Conservation (phyloP, 2,888 invertebrate genomes). For the Chouioia cunea region DNA sequence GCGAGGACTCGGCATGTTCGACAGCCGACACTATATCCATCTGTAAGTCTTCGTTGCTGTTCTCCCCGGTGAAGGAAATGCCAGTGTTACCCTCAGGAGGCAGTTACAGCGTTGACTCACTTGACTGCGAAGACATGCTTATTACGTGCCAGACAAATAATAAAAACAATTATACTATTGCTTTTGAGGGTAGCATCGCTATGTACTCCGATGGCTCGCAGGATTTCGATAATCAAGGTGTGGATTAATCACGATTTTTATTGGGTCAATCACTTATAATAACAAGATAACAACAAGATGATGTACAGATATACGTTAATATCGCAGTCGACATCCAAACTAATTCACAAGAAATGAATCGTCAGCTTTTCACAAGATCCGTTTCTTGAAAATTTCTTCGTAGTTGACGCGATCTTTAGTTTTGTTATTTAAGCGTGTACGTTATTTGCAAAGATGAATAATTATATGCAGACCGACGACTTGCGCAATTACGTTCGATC, state of each 20-base stretch:
- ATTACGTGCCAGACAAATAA: conserved; percentile 90
- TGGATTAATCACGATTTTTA: conserved; percentile 9
- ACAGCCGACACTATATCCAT: conserved; percentile 85
- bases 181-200: conserved; percentile 89
- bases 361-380: no score
- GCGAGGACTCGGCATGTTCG: conserved; percentile 82
- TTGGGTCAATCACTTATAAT: no score
- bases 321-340: no score
- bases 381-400: no score
- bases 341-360: no score
- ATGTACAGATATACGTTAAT: no score
- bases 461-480: no score
- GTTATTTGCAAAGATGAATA: no score
- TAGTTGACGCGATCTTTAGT: no score
- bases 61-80: conserved; percentile 90
- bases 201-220: conserved; percentile 82
- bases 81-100: conserved; percentile 76
- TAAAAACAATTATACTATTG: conserved; percentile 95
- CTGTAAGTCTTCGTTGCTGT: conserved; percentile 91
- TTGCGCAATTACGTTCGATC: no score
- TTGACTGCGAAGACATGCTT: conserved; percentile 92
- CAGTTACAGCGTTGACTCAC: conserved; percentile 90
- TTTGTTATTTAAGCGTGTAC: no score
- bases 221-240: conserved; percentile 66
- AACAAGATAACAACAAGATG: no score